phyloP scores from a whole-genome alignment of 1,140 invertebrate species.

The Choristoneura fumiferana region DNA sequence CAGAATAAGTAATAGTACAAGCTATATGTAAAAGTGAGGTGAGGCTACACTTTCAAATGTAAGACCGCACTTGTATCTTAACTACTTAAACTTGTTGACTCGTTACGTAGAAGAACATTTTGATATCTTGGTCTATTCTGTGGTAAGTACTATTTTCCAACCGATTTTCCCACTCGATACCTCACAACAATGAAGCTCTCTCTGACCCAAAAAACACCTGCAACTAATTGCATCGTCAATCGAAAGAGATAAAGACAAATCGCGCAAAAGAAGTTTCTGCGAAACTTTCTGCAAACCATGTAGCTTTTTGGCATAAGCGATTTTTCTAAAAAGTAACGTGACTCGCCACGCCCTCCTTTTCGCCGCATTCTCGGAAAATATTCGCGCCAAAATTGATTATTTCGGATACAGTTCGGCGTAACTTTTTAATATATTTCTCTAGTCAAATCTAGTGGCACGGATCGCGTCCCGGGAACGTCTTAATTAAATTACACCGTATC shows the following conservation, averaged over 20 bases:
- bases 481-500: constrained; percentile 54
- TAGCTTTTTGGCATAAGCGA: not conserved
- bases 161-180: constrained; percentile 7
- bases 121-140: too few species aligned
- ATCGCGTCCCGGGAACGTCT: constrained; percentile 44
- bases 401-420: constrained; percentile 16
- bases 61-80: too few species aligned
- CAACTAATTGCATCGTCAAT: constrained; percentile 4
- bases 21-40: too few species aligned
- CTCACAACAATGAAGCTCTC: constrained; percentile 1
- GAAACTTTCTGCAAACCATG: constrained; percentile 4
- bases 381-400: constrained; percentile 11
- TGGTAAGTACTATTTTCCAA: not conserved
- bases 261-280: not conserved
- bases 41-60: too few species aligned
- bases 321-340: not conserved
- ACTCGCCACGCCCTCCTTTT: constrained; percentile 3
- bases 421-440: constrained; percentile 39
- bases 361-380: not conserved
- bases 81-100: too few species aligned
- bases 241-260: constrained; percentile 9
- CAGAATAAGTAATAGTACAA: too few species aligned
- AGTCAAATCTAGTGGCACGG: constrained; percentile 51
- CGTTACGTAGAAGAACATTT: too few species aligned
- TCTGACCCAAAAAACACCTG: constrained; percentile 6